These are phyloP conservation scores for Dolichallabes microphthalmus DNA, from an alignment of 2,113 vertebrate species.

Conservation along the genomic window DNA sequence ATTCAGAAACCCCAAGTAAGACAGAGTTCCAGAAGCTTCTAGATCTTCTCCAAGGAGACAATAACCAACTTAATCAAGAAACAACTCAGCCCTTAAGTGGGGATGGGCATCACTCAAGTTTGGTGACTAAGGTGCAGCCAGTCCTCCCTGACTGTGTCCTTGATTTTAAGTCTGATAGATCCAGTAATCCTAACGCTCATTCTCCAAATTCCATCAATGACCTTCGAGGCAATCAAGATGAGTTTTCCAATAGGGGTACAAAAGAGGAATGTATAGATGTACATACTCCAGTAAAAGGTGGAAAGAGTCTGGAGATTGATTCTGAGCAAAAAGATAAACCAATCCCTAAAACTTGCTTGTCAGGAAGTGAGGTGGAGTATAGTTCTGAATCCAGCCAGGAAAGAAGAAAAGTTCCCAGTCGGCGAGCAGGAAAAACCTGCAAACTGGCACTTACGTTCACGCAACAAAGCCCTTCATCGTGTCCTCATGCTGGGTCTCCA, in stretches of 20 bases:
- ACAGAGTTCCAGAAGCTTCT: constrained; percentile 69
- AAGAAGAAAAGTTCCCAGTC: constrained; percentile 66
- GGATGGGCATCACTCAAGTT: neutral
- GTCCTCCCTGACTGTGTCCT: constrained; percentile 69
- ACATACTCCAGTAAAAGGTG: neutral
- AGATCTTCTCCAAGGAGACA: constrained; percentile 66
- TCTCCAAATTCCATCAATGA: constrained; percentile 37
- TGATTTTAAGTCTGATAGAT: constrained; percentile 68
- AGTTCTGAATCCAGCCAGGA: constrained; percentile 57
- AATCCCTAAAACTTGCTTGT: constrained; percentile 19
- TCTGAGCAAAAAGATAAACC: constrained; percentile 7
- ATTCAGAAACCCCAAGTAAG: constrained; percentile 28
- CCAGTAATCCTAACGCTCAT: constrained; percentile 49
- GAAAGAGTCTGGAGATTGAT: neutral
- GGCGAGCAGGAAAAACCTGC: constrained; percentile 72
- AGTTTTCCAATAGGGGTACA: neutral
- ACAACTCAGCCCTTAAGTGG: neutral
- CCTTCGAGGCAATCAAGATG: neutral
- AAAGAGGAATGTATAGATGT: neutral
- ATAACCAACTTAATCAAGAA: constrained; percentile 14
- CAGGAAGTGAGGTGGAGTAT: constrained; percentile 38
- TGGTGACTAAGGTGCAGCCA: neutral
- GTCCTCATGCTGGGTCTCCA: constrained; percentile 23
- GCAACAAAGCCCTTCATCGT: constrained; percentile 62
- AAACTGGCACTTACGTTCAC: constrained; percentile 82